Evolutionary conservation across 2,797 vertebrate genomes (phyloP), one percentile per base, ranked within the genome.

Genomic region (Graptemys geographica): DNA sequence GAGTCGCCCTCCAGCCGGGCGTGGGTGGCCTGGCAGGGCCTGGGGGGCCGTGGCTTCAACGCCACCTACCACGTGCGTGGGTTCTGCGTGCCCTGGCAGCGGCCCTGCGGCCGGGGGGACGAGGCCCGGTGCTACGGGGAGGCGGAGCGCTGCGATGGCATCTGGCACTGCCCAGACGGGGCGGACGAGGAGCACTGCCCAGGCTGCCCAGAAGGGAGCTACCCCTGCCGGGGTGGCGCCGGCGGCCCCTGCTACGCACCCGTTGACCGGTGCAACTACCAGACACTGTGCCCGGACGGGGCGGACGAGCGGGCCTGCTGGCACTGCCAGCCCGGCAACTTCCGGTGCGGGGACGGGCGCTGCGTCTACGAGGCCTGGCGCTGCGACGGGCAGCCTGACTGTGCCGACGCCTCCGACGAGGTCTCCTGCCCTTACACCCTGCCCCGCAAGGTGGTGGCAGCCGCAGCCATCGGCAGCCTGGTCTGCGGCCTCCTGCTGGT

Each of bases 351-450:
- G 90, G 98, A 98, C 0, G 99, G 99, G 96, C 98, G 99, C 98
- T 99, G 99, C 80, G 98, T 99, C 86, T 99, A 99, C 53, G 99
- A 99, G 98, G 99, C 98, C 15, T 99, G 99, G 99, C 98, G 99
- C 83, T 99, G 99, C 16, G 99, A 99, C 1, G 99, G 99, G 25
- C 99, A 99, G 97, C 98, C 98, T 11, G 99, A 99, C 97, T 99
- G 99, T 41, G 98, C 99, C 1, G 99, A 99, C 1, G 98, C 98
- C 41, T 99, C 98, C 0, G 99, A 99, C 52, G 99, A 99, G 95
- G 97, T 98, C 88, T 98, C 99, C 97, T 99, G 99, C 96, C 97
- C 99, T 4, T 98, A 98, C 65, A 98, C 98, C 79, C 97, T 99
- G 80, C 99, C 99, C 15, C 98, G 99, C 47, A 99, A 99, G 96